phyloP scores from a whole-genome alignment of 2,888 invertebrate species.

The Archips crataeganus region DNA sequence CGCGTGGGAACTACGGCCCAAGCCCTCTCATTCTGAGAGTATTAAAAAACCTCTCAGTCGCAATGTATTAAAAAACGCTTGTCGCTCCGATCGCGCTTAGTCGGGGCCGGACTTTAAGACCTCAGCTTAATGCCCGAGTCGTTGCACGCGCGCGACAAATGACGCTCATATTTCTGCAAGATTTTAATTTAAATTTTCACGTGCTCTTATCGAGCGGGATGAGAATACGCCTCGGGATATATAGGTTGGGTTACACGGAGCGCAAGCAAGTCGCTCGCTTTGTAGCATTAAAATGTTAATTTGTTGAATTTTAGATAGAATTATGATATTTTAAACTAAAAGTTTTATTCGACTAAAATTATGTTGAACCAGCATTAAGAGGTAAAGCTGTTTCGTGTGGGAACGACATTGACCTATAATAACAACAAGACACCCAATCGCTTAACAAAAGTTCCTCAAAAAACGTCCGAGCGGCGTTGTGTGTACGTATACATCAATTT shows the following conservation, averaged over 20 bases:
- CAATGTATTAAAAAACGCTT: neutral
- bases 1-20: too few species aligned
- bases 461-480: too few species aligned
- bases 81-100: neutral
- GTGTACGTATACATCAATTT: too few species aligned
- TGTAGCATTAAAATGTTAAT: neutral
- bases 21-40: too few species aligned
- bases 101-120: neutral
- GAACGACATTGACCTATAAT: too few species aligned
- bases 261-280: neutral
- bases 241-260: conserved; percentile 3
- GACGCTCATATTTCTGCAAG: conserved; percentile 41
- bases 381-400: too few species aligned
- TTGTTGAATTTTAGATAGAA: neutral
- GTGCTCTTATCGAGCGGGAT: conserved; percentile 33
- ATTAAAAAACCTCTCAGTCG: too few species aligned
- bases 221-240: conserved; percentile 12
- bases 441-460: too few species aligned
- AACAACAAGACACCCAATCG: too few species aligned
- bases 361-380: too few species aligned
- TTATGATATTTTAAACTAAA: too few species aligned
- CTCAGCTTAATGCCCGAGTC: conserved; percentile 55
- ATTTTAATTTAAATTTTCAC: conserved; percentile 44
- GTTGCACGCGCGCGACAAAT: conserved; percentile 56
- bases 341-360: too few species aligned